Conservation (phyloP, 2,888 invertebrate species). For the Plutella xylostella region DNA sequence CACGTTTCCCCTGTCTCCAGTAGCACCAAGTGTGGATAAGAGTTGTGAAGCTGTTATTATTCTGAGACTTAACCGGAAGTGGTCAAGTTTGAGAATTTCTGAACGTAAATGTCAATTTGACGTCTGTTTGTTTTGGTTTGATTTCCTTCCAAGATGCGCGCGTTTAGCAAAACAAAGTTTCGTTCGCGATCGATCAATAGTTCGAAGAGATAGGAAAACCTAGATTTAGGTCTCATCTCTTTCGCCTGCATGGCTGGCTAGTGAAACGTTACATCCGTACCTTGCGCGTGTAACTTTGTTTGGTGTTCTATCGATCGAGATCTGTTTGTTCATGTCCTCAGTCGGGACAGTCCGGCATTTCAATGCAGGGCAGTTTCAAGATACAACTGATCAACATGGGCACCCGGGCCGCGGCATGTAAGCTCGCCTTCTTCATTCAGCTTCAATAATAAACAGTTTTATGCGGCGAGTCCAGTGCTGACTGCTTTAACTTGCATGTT, state of each 20-base stretch:
- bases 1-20: too few relatives aligned
- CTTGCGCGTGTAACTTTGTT: constrained; percentile 30
- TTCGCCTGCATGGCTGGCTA: constrained; percentile 30
- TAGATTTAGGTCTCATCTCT: constrained; percentile 64
- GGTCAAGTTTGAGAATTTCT: too few relatives aligned
- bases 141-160: too few relatives aligned
- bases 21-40: too few relatives aligned
- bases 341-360: constrained; percentile 18
- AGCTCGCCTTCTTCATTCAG: too few relatives aligned
- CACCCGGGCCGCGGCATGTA: constrained; percentile 93
- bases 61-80: too few relatives aligned
- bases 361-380: constrained; percentile 77
- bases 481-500: constrained; percentile 42
- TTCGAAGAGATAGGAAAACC: constrained; percentile 51
- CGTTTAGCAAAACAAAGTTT: constrained; percentile 23
- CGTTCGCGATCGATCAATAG: constrained; percentile 38
- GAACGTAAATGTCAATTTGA: too few relatives aligned
- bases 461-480: too few relatives aligned
- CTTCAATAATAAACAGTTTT: too few relatives aligned
- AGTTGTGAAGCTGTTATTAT: too few relatives aligned
- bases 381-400: constrained; percentile 86
- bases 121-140: too few relatives aligned
- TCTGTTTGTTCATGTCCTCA: constrained; percentile 30
- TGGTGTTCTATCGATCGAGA: constrained; percentile 41
- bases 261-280: constrained; percentile 13